These are phyloP conservation scores for Nemopilema nomurai DNA, from an alignment of 30 jellyfish, hydroid and myxozoan genomes.

Conservation along the genomic window DNA sequence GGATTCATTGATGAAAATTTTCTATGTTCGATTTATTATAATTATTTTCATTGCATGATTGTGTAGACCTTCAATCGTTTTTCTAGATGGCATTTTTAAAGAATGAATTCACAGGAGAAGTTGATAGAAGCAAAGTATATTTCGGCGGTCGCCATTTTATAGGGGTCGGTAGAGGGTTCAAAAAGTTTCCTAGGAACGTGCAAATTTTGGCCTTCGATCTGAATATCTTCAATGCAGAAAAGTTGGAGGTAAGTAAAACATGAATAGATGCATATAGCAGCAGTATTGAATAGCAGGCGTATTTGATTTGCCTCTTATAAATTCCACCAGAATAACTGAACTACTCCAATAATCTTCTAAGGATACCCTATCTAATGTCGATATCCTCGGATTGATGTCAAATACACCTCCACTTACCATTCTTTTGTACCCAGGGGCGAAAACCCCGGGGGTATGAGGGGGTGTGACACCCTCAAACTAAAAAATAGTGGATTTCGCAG, in stretches of 20 bases:
- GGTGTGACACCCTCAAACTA: too few relatives aligned
- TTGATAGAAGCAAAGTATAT: constrained; percentile 31
- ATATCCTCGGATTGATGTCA: too few relatives aligned
- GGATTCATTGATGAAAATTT: background rate
- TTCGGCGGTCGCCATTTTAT: constrained; percentile 27
- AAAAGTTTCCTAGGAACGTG: constrained; percentile 14
- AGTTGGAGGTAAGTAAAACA: constrained; percentile 9
- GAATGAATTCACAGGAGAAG: constrained; percentile 14
- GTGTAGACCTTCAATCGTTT: too few relatives aligned
- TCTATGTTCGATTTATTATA: background rate
- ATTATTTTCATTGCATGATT: too few relatives aligned
- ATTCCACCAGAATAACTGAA: too few relatives aligned
- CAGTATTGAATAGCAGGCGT: background rate
- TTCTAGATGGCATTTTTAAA: constrained; percentile 36
- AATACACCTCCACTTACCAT: too few relatives aligned
- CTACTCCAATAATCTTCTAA: too few relatives aligned
- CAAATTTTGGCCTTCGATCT: constrained; percentile 17
- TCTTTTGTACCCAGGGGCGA: too few relatives aligned
- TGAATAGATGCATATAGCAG: background rate
- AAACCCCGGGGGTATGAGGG: too few relatives aligned
- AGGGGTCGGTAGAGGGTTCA: constrained; percentile 7
- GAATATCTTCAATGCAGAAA: constrained; percentile 35
- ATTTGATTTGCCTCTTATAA: too few relatives aligned
- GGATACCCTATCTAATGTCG: too few relatives aligned
- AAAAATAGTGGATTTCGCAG: too few relatives aligned